A percentile compares a stretch with the other conserved stretches of the same genome.
phyloP scores from a whole-genome alignment of 2,113 vertebrate genomes.

The Hipposideros armiger region DNA sequence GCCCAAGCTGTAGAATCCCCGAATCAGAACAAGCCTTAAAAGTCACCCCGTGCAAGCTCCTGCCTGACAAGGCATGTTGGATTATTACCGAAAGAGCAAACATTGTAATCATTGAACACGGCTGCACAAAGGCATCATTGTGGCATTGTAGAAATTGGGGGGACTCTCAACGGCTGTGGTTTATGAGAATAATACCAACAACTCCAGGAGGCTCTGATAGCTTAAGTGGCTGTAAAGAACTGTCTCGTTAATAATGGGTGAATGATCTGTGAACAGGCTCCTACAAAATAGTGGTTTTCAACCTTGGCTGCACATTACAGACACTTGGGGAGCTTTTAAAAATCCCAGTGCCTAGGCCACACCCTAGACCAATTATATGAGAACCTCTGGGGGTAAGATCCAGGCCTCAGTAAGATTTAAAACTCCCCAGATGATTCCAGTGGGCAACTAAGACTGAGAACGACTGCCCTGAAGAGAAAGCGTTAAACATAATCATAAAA shows the following conservation, averaged over 20 bases:
- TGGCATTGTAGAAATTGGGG: not conserved
- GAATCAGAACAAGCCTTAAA: not conserved
- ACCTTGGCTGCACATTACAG: conserved; percentile 58
- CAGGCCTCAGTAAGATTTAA: conserved; percentile 57
- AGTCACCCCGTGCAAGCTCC: not conserved
- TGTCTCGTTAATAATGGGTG: conserved; percentile 64
- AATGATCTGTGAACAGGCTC: conserved; percentile 47
- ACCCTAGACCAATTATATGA: conserved; percentile 60
- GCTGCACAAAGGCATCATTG: not conserved
- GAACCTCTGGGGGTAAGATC: conserved; percentile 47
- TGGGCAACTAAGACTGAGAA: not conserved
- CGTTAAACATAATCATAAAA: not conserved
- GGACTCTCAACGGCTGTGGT: conserved; percentile 14
- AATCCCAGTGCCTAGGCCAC: conserved; percentile 34
- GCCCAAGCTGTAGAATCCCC: not conserved
- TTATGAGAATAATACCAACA: conserved; percentile 9
- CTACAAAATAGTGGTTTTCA: conserved; percentile 25
- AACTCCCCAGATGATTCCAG: conserved; percentile 17
- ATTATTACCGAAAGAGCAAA: not conserved
- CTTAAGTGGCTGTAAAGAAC: conserved; percentile 61
- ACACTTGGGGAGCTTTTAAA: conserved; percentile 74
- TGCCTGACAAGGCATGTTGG: not conserved
- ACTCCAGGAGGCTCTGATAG: conserved; percentile 50
- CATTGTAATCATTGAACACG: not conserved
- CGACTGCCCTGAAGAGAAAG: conserved; percentile 13